These are phyloP conservation scores for Drosophila ercepeae DNA, from an alignment of 1,140 invertebrate genomes.

Conservation along the genomic window DNA sequence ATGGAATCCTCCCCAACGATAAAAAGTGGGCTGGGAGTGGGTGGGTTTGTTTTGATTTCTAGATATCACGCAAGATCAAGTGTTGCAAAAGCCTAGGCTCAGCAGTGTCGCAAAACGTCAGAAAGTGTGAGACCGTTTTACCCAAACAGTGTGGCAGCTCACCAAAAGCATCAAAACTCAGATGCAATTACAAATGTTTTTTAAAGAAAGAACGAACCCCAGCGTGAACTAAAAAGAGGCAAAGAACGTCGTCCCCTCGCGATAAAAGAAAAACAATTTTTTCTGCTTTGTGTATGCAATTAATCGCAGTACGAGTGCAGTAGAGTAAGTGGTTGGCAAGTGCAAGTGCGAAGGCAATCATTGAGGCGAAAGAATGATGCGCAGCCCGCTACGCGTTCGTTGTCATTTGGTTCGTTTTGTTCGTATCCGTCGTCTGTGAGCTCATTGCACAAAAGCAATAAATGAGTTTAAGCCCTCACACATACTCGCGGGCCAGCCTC, in stretches of 20 bases:
- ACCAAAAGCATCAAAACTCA: not conserved
- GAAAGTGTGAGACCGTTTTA: not conserved
- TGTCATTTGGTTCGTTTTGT: constrained; percentile 4
- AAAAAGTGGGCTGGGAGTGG: not conserved
- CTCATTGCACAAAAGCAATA: constrained; percentile 51
- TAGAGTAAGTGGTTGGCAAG: constrained; percentile 24
- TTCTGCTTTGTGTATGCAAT: constrained; percentile 10
- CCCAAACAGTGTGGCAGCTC: not conserved
- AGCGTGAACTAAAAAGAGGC: constrained; percentile 3
- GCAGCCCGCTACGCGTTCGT: constrained; percentile 34
- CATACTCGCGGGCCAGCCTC: constrained; percentile 2
- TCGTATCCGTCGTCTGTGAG: constrained; percentile 11
- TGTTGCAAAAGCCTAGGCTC: not conserved
- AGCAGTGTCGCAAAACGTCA: not conserved
- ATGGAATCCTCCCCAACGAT: not conserved
- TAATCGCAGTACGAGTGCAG: constrained; percentile 11
- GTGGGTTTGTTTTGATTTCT: constrained; percentile 1
- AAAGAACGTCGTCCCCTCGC: constrained; percentile 26
- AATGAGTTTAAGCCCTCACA: constrained; percentile 14
- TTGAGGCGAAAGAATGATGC: constrained; percentile 41
- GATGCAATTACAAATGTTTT: not conserved
- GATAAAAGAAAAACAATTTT: constrained; percentile 30
- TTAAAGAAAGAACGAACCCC: constrained; percentile 1
- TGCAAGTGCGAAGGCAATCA: too few relatives aligned
- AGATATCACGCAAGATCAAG: not conserved